A percentile compares a stretch with the other conserved stretches of the same genome.
Evolutionary conservation across 1,140 invertebrate genomes (phyloP).

Genomic region (Ladona fulva): DNA sequence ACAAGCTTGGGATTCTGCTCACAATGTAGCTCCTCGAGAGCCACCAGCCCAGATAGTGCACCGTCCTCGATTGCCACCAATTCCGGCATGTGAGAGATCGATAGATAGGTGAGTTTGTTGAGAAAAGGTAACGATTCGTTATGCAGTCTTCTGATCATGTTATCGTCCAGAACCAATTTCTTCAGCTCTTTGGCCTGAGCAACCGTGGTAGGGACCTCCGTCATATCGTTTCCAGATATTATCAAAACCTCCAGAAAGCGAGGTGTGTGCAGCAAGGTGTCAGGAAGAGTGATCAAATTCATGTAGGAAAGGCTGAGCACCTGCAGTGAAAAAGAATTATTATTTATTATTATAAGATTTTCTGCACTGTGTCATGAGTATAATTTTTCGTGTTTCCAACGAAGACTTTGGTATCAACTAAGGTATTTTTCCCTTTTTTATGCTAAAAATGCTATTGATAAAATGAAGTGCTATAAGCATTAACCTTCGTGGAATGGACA

Average conservation of each 20-base stretch:
- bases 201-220: slow-evolving; percentile 47
- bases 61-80: slow-evolving; percentile 45
- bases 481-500: too few species aligned
- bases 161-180: slow-evolving; percentile 54
- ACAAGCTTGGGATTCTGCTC: slow-evolving; percentile 47
- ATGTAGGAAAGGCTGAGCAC: slow-evolving; percentile 58
- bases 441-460: too few species aligned
- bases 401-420: too few species aligned
- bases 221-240: slow-evolving; percentile 57
- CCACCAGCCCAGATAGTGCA: slow-evolving; percentile 41
- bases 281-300: slow-evolving; percentile 46
- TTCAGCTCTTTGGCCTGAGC: slow-evolving; percentile 46
- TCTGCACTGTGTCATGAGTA: too few species aligned
- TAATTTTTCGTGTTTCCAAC: too few species aligned
- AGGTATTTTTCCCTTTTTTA: too few species aligned
- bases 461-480: too few species aligned
- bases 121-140: slow-evolving; percentile 44
- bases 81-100: slow-evolving; percentile 51
- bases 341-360: too few species aligned
- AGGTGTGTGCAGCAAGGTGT: slow-evolving; percentile 54
- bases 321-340: slow-evolving; percentile 37
- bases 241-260: slow-evolving; percentile 51
- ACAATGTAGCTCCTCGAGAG: slow-evolving; percentile 42
- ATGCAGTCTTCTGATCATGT: slow-evolving; percentile 42
- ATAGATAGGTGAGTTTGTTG: slow-evolving; percentile 46